Evolutionary conservation across 2,797 vertebrate species (phyloP).

Genomic region (Myotis planiceps): DNA sequence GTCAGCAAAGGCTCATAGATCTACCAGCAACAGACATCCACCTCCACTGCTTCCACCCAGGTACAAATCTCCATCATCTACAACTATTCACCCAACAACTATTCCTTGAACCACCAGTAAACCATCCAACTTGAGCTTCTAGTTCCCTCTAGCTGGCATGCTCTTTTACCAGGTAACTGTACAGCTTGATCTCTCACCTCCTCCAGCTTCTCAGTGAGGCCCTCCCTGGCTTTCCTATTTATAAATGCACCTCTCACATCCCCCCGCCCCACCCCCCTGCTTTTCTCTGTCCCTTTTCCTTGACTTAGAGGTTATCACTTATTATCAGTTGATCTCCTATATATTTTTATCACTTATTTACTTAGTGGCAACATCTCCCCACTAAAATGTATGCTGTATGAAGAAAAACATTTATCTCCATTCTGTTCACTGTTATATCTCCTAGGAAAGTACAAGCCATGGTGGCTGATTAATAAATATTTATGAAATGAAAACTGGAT

Average conservation of each 20-base stretch:
- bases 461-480: neutral
- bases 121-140: neutral
- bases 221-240: neutral
- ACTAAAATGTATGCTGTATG: neutral
- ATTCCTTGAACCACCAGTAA: neutral
- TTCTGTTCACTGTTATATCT: neutral
- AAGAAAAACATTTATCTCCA: neutral
- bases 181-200: neutral
- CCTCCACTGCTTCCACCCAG: neutral
- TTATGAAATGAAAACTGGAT: neutral
- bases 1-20: neutral
- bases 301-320: neutral
- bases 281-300: neutral
- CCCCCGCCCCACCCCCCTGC: too few relatives aligned
- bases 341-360: neutral
- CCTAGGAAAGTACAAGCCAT: neutral
- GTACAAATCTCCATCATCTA: neutral
- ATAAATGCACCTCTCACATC: neutral
- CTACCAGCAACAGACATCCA: neutral
- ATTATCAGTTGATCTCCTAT: neutral
- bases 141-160: neutral
- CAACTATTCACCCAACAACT: neutral
- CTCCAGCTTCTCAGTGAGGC: neutral
- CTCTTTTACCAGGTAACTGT: neutral
- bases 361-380: neutral